phyloP scores from a whole-genome alignment of 2,888 invertebrate species.

The Disparrhopalites patrizii region DNA sequence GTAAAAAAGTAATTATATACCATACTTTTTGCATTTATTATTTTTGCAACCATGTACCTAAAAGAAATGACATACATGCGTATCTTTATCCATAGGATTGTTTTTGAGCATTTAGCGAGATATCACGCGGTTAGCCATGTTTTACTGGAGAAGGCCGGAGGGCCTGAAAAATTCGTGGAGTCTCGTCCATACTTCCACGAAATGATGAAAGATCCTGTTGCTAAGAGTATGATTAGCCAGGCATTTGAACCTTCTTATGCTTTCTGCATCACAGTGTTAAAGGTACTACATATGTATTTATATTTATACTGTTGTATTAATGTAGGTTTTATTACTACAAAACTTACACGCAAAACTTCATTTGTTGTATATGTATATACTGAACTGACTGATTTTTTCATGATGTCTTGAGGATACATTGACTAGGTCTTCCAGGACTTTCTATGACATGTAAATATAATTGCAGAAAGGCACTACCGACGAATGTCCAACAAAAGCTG shows the following conservation, averaged over 20 bases:
- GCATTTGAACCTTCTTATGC: neutral
- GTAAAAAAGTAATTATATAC: too few relatives aligned
- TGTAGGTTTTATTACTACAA: neutral
- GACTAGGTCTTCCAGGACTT: too few relatives aligned
- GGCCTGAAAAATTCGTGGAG: slow-evolving; percentile 1
- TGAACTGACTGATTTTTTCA: too few relatives aligned
- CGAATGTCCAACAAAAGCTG: neutral
- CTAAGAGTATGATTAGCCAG: neutral
- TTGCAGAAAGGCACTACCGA: neutral
- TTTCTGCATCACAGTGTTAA: neutral
- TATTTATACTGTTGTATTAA: neutral
- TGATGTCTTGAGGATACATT: too few relatives aligned
- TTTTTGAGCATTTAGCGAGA: slow-evolving; percentile 15
- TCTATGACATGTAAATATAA: too few relatives aligned
- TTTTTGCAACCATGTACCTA: too few relatives aligned
- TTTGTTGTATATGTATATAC: too few relatives aligned
- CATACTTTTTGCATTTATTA: too few relatives aligned
- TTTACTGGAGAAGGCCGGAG: slow-evolving; percentile 6
- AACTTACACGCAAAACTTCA: too few relatives aligned
- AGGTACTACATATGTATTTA: neutral
- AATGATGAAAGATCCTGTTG: neutral
- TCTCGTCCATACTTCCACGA: slow-evolving; percentile 7
- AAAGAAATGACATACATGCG: too few relatives aligned
- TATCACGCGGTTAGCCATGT: slow-evolving; percentile 7
- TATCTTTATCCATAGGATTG: slow-evolving; percentile 9